phyloP scores from a whole-genome alignment of 2,888 invertebrate species.

The Fragum fragum region DNA sequence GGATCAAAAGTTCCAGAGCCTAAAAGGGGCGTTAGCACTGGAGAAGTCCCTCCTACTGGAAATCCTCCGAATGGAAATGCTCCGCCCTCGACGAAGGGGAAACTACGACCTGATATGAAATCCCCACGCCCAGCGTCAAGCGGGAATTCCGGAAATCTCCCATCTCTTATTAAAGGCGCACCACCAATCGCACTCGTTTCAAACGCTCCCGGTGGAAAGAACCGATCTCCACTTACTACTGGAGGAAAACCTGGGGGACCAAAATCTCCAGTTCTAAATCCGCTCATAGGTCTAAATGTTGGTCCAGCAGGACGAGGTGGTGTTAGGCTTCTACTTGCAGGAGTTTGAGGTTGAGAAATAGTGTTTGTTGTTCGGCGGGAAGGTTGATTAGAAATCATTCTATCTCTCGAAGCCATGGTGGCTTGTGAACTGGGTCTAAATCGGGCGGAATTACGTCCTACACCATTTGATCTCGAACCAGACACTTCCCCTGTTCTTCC shows the following conservation, averaged over 20 bases:
- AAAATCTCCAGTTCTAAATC: not conserved
- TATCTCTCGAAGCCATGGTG: not conserved
- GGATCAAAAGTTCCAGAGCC: conserved; percentile 14
- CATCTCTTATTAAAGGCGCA: not conserved
- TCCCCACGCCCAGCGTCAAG: not conserved
- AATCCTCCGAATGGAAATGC: conserved; percentile 13
- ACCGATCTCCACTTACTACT: not conserved
- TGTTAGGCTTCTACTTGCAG: not conserved
- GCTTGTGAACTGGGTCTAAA: not conserved
- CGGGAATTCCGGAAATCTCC: not conserved
- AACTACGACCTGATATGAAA: not conserved
- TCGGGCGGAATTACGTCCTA: not conserved
- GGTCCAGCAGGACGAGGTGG: not conserved
- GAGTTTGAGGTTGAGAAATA: too few species aligned
- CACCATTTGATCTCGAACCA: not conserved
- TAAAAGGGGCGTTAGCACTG: not conserved
- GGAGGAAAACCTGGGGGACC: not conserved
- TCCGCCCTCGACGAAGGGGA: not conserved
- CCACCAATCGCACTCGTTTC: not conserved
- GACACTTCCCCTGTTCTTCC: not conserved
- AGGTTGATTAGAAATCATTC: too few species aligned
- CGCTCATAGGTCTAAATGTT: not conserved
- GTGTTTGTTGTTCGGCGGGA: too few species aligned
- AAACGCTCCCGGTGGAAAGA: not conserved
- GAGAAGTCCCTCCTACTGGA: conserved; percentile 5